phyloP scores from a whole-genome alignment of 1,140 invertebrate species.

The Drosophila littoralis region DNA sequence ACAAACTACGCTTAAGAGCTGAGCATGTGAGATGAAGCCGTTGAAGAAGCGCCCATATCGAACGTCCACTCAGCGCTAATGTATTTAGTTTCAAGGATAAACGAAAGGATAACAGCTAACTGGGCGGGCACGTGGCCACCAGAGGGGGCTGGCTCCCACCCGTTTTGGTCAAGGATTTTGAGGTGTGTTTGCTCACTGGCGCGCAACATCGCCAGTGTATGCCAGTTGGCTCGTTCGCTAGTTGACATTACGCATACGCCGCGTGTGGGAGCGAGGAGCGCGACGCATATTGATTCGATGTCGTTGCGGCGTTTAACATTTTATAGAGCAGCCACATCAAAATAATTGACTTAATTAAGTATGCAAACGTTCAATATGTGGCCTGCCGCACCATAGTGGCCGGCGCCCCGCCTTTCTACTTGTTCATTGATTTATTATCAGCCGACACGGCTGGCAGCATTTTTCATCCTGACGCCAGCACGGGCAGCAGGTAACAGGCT shows the following conservation, averaged over 20 bases:
- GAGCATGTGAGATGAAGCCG: conserved; percentile 8
- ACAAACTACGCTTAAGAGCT: conserved; percentile 31
- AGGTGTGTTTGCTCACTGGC: conserved; percentile 57
- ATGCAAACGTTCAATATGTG: conserved; percentile 46
- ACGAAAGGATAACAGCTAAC: conserved; percentile 28
- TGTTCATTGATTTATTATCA: conserved; percentile 71
- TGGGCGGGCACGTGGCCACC: neutral
- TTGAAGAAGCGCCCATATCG: conserved; percentile 30
- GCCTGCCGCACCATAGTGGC: conserved; percentile 1
- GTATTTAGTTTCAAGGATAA: conserved; percentile 70
- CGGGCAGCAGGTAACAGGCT: conserved; percentile 11
- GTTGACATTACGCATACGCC: conserved; percentile 66
- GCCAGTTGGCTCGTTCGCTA: conserved; percentile 7
- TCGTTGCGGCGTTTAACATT: conserved; percentile 50
- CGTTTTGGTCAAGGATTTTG: conserved; percentile 63
- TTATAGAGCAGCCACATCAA: conserved; percentile 66
- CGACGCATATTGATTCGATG: conserved; percentile 59
- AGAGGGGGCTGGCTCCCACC: neutral
- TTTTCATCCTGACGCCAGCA: conserved; percentile 59
- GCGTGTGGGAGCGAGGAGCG: conserved; percentile 10
- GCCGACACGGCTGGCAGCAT: conserved; percentile 24
- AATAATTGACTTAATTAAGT: conserved; percentile 80
- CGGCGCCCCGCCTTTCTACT: neutral
- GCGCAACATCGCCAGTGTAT: neutral
- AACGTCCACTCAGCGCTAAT: conserved; percentile 46